Evolutionary conservation across 2,888 invertebrate genomes (phyloP).

Genomic region (Acronicta aceris): DNA sequence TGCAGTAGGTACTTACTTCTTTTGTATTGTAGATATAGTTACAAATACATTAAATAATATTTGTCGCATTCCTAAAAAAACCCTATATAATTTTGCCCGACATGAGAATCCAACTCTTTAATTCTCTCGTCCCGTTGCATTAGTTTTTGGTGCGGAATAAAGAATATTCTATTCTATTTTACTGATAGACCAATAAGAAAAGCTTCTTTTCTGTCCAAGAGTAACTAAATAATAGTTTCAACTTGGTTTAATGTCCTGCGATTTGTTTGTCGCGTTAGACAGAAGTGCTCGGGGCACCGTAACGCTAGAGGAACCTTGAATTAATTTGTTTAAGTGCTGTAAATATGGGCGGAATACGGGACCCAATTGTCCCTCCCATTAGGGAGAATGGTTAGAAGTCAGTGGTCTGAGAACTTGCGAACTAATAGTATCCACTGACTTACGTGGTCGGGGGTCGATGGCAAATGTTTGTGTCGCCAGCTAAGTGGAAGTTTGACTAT

Average conservation of each 20-base stretch:
- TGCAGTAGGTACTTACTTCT: no score
- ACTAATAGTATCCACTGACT: slow-evolving; percentile 22
- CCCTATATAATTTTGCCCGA: no score
- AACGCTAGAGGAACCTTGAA: slow-evolving; percentile 36
- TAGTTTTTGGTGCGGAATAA: no score
- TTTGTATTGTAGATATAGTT: no score
- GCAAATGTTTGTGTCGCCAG: slow-evolving; percentile 1
- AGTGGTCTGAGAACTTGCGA: slow-evolving; percentile 26
- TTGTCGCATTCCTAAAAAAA: no score
- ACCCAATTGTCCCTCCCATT: slow-evolving; percentile 34
- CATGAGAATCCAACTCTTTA: no score
- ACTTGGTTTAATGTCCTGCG: slow-evolving; percentile 28
- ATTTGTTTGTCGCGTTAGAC: slow-evolving; percentile 39
- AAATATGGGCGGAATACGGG: slow-evolving; percentile 41
- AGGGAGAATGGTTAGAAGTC: slow-evolving; percentile 30
- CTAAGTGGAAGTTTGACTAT: neutral
- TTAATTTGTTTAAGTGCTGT: slow-evolving; percentile 50
- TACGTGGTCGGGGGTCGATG: neutral
- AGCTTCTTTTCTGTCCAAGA: neutral
- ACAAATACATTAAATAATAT: no score
- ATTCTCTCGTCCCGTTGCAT: no score
- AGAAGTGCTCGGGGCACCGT: slow-evolving; percentile 28
- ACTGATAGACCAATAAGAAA: no score
- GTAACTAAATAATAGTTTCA: slow-evolving; percentile 16
- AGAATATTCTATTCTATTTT: no score